These are phyloP conservation scores for Falco concolor DNA, from an alignment of 2,797 vertebrate genomes.

Conservation along the genomic window DNA sequence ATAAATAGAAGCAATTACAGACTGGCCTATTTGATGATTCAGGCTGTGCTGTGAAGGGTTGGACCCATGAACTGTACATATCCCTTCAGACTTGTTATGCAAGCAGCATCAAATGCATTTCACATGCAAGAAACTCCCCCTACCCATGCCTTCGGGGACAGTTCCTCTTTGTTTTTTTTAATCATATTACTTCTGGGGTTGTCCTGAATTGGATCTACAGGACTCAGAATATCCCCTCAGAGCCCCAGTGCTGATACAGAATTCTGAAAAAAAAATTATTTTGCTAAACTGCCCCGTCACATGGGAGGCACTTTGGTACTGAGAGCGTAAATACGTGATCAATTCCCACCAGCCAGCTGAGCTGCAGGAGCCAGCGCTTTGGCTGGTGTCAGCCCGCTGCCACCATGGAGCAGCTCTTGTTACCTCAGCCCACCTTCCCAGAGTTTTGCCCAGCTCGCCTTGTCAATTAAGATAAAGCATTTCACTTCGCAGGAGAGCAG, in stretches of 20 bases:
- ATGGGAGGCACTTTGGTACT: not conserved
- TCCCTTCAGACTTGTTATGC: not conserved
- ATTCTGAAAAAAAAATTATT: not conserved
- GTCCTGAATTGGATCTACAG: not conserved
- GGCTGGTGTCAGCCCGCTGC: not conserved
- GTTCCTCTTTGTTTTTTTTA: not conserved
- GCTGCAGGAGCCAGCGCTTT: not conserved
- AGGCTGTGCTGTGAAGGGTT: not conserved
- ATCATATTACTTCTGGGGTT: not conserved
- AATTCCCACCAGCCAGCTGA: not conserved
- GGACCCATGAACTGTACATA: not conserved
- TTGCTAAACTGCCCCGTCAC: not conserved
- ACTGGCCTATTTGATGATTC: not conserved
- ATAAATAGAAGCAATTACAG: not conserved
- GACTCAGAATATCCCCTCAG: not conserved
- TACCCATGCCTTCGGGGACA: not conserved
- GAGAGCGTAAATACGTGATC: not conserved
- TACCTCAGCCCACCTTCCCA: not conserved
- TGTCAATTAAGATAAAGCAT: not conserved
- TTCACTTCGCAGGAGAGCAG: not conserved
- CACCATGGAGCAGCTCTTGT: not conserved
- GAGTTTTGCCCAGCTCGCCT: not conserved
- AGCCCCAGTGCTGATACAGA: not conserved
- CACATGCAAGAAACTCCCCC: not conserved
- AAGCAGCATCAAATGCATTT: accelerated